These are phyloP conservation scores for Conchocele bisecta DNA, from an alignment of 2,888 invertebrate genomes.

Conservation along the genomic window DNA sequence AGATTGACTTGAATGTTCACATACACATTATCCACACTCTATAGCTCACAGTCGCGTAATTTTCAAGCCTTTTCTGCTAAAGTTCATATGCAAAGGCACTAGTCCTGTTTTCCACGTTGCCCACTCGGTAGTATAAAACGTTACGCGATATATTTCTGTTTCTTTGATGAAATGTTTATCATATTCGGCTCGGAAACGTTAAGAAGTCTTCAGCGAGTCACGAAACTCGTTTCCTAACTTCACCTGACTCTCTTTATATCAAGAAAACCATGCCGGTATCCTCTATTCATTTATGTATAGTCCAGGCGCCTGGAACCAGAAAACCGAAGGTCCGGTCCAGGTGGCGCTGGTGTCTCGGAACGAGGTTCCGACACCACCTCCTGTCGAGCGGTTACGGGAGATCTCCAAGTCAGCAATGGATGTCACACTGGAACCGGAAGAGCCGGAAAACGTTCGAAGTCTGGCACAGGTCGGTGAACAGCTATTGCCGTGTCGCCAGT, in stretches of 20 bases:
- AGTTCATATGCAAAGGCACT: no score
- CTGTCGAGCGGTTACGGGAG: conserved; percentile 56
- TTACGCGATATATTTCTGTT: no score
- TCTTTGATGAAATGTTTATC: no score
- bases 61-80: no score
- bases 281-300: conserved; percentile 35
- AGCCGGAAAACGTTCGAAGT: conserved; percentile 24
- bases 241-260: background rate
- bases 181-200: no score
- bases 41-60: no score
- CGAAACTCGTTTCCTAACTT: background rate
- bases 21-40: no score
- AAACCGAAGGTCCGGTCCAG: conserved; percentile 54
- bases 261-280: background rate
- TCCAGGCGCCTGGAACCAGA: conserved; percentile 68
- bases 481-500: no score
- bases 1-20: no score
- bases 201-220: no score
- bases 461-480: conserved; percentile 56
- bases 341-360: conserved; percentile 40
- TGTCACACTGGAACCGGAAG: conserved; percentile 31
- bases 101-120: no score
- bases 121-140: no score
- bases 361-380: conserved; percentile 51
- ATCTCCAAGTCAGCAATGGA: conserved; percentile 55